A percentile compares a stretch with the other conserved stretches of the same genome.
Evolutionary conservation across 2,113 vertebrate genomes (phyloP).

Genomic region (Chrysochloris asiatica): DNA sequence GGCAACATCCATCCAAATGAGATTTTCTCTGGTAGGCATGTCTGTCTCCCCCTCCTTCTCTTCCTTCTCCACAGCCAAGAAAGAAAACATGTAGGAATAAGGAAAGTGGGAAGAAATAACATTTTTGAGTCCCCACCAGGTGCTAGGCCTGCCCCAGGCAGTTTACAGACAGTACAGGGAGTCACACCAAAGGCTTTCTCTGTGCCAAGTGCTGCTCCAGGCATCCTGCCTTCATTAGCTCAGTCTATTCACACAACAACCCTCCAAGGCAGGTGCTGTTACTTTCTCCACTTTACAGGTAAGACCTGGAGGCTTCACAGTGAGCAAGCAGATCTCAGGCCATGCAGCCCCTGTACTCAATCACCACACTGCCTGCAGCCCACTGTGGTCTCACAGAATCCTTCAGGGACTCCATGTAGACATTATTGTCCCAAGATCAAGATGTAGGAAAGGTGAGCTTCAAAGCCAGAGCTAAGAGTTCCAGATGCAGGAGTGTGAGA

Average conservation of each 20-base stretch:
- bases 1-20: background rate
- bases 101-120: background rate
- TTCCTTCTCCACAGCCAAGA: background rate
- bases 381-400: fast-evolving
- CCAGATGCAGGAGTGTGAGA: background rate
- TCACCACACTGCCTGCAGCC: fast-evolving
- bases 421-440: background rate
- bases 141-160: background rate
- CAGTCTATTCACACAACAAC: fast-evolving
- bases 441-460: background rate
- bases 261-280: fast-evolving
- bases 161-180: fast-evolving
- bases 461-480: background rate
- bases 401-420: background rate
- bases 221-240: fast-evolving
- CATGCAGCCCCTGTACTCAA: fast-evolving
- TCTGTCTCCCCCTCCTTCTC: background rate
- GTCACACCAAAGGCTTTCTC: background rate
- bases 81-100: background rate
- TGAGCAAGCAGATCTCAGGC: background rate
- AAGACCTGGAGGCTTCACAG: background rate
- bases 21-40: background rate
- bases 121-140: fast-evolving
- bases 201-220: background rate
- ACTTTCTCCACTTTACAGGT: background rate